Evolutionary conservation across 2,888 invertebrate species (phyloP), one percentile per base, ranked within the genome.

Genomic region (Penaeus monodon): DNA sequence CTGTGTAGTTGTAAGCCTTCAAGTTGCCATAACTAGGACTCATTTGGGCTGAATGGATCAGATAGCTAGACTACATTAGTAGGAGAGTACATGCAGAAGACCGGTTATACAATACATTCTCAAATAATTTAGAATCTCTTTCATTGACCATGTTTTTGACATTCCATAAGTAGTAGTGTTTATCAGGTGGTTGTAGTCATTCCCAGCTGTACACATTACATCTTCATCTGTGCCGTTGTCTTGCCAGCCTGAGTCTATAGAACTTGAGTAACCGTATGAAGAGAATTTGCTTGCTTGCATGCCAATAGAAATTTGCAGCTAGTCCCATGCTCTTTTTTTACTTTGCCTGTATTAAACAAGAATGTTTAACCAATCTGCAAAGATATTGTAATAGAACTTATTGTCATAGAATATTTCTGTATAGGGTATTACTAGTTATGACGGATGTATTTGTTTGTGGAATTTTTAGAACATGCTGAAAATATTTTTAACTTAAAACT

Each of bases 161-260:
- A 86, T 82, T 86, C 86, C 86, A 86, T 81, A 78, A 63, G 64
- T 82, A 27, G 27, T 81, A 80, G 82, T 82, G 70, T 86, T 65
- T 66, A 44, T 78, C 74, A 74, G 86, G 77, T 78, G 44, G 86
- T 49, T 80, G 79, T 63, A 66, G 77, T 81, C 81, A 68, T 78
- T 68, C 64, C 33, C 78, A 66, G 78, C 57, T 68, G 66, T 84
- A 84, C 49, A 77, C 57, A 66, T 70, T 27, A 65, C 74, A 57
- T 66, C 44, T 33, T 49, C 70, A 70, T n/a, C 78, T 33, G 44
- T 78, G 86, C 82, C 86, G 73, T 57, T 73, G 44, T 86, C 86
- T 86, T 82, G 86, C 86, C 82, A 82, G 81, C 81, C 81, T n/a
- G 76, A 65, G 77, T 44, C 27, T 49, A 66, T 57, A 27, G 66